phyloP scores from a whole-genome alignment of 2,113 vertebrate genomes.

The Centropus bengalensis region DNA sequence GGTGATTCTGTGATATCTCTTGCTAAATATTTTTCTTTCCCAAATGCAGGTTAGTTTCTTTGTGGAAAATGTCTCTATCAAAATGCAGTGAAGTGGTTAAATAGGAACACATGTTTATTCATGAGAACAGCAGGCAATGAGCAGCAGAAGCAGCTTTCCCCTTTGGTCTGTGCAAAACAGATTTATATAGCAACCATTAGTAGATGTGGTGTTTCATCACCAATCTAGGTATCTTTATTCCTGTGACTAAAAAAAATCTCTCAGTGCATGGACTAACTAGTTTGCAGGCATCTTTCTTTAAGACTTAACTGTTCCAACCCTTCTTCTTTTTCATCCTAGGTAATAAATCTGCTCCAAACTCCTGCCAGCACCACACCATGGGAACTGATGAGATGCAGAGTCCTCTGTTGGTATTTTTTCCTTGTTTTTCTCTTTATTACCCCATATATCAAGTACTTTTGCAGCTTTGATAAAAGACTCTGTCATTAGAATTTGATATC shows the following conservation, averaged over 20 bases:
- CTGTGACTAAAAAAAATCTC: constrained; percentile 21
- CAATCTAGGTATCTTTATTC: constrained; percentile 6
- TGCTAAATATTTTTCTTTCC: neutral
- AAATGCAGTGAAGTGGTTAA: constrained; percentile 16
- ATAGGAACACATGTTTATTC: neutral
- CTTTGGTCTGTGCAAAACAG: constrained; percentile 33
- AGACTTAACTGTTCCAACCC: neutral
- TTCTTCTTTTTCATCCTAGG: neutral
- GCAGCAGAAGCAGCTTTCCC: constrained; percentile 16
- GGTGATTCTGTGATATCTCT: neutral
- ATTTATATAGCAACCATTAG: constrained; percentile 2
- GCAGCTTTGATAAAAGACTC: neutral
- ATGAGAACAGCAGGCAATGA: constrained; percentile 34
- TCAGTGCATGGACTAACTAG: neutral
- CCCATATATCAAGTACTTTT: neutral
- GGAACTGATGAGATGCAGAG: neutral
- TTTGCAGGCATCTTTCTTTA: constrained; percentile 7
- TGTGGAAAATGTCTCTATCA: neutral
- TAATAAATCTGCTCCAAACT: neutral
- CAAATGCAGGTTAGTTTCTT: neutral
- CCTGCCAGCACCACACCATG: neutral
- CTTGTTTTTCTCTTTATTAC: constrained; percentile 23
- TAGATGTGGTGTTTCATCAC: constrained; percentile 26
- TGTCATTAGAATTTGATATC: neutral
- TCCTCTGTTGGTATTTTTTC: neutral